Percentiles rank a stretch among this genome's conserved stretches.
phyloP scores from a whole-genome alignment of 2,888 invertebrate species.

The Polydrusus pterygomalis region DNA sequence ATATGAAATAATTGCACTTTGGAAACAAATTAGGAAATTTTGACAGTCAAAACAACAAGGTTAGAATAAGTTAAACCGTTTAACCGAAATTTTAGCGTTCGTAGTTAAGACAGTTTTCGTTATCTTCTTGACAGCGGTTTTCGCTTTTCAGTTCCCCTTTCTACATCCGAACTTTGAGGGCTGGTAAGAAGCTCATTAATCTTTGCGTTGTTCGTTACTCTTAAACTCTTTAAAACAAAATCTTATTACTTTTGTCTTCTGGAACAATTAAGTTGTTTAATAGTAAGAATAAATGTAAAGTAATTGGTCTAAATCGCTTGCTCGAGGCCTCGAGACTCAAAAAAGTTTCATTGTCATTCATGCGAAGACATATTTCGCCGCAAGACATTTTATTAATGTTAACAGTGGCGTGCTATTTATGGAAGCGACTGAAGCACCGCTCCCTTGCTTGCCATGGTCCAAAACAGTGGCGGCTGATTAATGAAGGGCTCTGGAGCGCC shows the following conservation, averaged over 20 bases:
- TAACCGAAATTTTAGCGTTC: slow-evolving; percentile 28
- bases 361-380: too few relatives aligned
- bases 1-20: background rate
- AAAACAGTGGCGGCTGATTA: too few relatives aligned
- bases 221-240: slow-evolving; percentile 29
- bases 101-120: slow-evolving; percentile 26
- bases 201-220: slow-evolving; percentile 24
- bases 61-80: slow-evolving; percentile 30
- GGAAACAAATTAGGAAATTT: background rate
- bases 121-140: slow-evolving; percentile 38
- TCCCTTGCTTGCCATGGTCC: too few relatives aligned
- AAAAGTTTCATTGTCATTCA: background rate
- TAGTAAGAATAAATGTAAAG: slow-evolving; percentile 5
- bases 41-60: slow-evolving; percentile 20
- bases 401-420: too few relatives aligned
- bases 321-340: too few relatives aligned
- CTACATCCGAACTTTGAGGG: slow-evolving; percentile 26
- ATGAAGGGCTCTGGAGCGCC: too few relatives aligned
- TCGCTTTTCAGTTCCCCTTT: slow-evolving; percentile 8
- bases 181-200: slow-evolving; percentile 28
- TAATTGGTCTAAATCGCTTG: slow-evolving; percentile 3
- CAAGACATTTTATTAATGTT: too few relatives aligned
- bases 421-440: too few relatives aligned
- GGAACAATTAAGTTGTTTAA: slow-evolving; percentile 24
- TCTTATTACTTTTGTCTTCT: slow-evolving; percentile 37